Percentiles rank a stretch among this genome's conserved stretches.
phyloP scores from a whole-genome alignment of 2,797 vertebrate species.

The Darevskia mixta region DNA sequence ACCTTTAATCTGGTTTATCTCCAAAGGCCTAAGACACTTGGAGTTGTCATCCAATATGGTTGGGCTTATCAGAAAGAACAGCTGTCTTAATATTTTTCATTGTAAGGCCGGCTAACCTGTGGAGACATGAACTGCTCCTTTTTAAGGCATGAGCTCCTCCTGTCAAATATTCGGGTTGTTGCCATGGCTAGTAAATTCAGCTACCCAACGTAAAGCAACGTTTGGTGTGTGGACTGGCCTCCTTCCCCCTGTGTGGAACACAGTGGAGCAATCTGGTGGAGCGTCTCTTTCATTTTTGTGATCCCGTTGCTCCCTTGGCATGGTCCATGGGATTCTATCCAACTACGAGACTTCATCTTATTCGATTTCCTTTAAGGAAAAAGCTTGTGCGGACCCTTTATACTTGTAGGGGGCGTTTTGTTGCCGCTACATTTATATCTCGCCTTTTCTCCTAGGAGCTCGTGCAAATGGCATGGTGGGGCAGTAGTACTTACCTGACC shows the following conservation, averaged over 20 bases:
- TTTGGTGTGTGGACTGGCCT: not conserved
- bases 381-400: no score
- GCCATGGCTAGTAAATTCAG: not conserved
- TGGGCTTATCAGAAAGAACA: conserved; percentile 2
- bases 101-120: not conserved
- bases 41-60: not conserved
- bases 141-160: not conserved
- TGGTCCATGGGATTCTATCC: not conserved
- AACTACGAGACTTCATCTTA: no score
- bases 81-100: not conserved
- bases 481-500: no score
- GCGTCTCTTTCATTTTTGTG: not conserved
- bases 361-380: no score
- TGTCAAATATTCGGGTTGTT: not conserved
- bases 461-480: no score
- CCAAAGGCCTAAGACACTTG: not conserved
- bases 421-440: no score
- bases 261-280: not conserved
- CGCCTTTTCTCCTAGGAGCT: no score
- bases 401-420: no score
- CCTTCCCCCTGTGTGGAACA: not conserved
- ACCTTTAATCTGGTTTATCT: not conserved
- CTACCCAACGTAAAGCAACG: not conserved
- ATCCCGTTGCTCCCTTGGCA: not conserved
- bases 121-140: not conserved